Base-by-base conservation (phyloP, 1,140 invertebrate genomes). In the Himalopsyche phryganea region DNA sequence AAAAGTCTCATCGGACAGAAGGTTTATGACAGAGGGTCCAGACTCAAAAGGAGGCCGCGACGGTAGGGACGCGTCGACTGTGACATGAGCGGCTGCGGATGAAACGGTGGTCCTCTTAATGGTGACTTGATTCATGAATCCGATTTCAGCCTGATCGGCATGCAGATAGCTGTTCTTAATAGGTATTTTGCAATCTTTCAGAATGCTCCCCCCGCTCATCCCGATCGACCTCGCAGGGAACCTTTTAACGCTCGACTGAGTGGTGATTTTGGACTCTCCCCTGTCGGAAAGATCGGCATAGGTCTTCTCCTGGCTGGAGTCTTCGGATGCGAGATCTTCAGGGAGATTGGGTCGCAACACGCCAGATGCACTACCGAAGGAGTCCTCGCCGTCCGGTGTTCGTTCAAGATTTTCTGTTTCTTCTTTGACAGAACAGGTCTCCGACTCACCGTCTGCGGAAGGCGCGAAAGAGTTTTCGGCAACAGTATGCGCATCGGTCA, bases 1-100 rank as follows among this genome's bases (percentile, higher is more conserved):
- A 14, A 76, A 60, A 63, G 74, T 71, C 64, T 78, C 76, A 50
- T 77, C 74, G 0, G 75, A 72, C 9, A 75, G 71, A 19, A 77
- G 65, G 18, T 72, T 69, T 2, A 76, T 66, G 18, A 68, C 66
- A 51, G 66, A 61, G 0, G 50, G 42, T 52, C 42, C 35, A 18
- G 20, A 14, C 23, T 13, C 41, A 44, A 6, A 9, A 33, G n/a
- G 41, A 19, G 20, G 17, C 32, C 32, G 52, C 15, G 6, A 36
- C 18, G 13, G 23, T 35, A 18, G 42, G 42, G n/a, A 9, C 46
- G 44, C n/a, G 18, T 15, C n/a, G 42, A 3, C 19, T 7, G 46
- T 4, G 23, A 3, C 3, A 17, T 17, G n/a, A 20, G 46, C 5
- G 23, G n/a, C n/a, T 15, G 1, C 15, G 23, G 48, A 19, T 17